A percentile compares a stretch with the other conserved stretches of the same genome.
These are phyloP conservation scores for Ectropis grisescens DNA, from an alignment of 1,140 invertebrate genomes.

Conservation along the genomic window DNA sequence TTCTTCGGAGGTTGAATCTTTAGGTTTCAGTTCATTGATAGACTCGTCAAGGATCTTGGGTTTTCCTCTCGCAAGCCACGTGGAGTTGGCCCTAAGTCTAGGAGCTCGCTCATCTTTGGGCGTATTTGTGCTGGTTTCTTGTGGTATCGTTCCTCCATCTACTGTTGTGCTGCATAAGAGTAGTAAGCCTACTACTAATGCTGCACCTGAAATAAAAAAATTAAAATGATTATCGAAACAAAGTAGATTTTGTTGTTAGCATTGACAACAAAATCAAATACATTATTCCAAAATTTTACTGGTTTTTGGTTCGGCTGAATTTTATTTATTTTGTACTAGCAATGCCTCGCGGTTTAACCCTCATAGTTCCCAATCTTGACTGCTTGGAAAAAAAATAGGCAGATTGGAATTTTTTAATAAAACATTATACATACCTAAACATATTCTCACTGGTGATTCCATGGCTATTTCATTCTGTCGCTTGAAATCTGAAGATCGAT, in stretches of 20 bases:
- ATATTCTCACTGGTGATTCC: constrained; percentile 65
- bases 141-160: constrained; percentile 28
- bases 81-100: constrained; percentile 26
- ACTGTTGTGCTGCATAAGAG: constrained; percentile 41
- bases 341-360: too few relatives aligned
- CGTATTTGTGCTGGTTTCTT: constrained; percentile 30
- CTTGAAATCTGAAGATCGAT: constrained; percentile 11
- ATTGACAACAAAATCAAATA: too few relatives aligned
- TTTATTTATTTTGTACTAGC: too few relatives aligned
- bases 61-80: constrained; percentile 24
- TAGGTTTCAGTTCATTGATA: constrained; percentile 48
- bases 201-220: constrained; percentile 44
- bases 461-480: constrained; percentile 47
- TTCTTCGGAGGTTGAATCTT: constrained; percentile 48
- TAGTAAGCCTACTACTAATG: constrained; percentile 56
- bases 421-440: constrained; percentile 54
- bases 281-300: too few relatives aligned
- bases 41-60: constrained; percentile 38
- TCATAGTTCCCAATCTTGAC: too few relatives aligned
- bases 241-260: too few relatives aligned
- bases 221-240: too few relatives aligned
- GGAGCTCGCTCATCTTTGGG: constrained; percentile 29
- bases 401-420: too few relatives aligned
- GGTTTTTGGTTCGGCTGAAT: too few relatives aligned
- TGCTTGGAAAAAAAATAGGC: too few relatives aligned